phyloP scores from a whole-genome alignment of 2,113 vertebrate species.

The Pangasianodon gigas region DNA sequence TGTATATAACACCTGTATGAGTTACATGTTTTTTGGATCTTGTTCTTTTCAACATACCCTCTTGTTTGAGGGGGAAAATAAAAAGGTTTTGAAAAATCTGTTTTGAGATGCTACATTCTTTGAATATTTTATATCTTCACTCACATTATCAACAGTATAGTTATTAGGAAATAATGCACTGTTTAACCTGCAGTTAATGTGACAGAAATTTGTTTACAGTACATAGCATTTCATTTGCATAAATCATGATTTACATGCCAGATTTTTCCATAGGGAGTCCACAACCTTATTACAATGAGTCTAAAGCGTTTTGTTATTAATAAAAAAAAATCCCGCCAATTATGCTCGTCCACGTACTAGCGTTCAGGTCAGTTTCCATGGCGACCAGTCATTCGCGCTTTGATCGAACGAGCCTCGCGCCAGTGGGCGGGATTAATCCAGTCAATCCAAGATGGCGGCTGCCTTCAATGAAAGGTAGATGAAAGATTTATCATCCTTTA shows the following conservation, averaged over 20 bases:
- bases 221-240: neutral
- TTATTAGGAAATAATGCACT: neutral
- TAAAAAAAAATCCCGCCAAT: neutral
- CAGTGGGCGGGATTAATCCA: conserved; percentile 47
- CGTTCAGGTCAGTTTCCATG: conserved; percentile 18
- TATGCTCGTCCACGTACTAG: neutral
- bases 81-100: neutral
- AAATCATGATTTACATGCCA: neutral
- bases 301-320: neutral
- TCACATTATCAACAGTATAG: neutral
- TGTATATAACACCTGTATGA: neutral
- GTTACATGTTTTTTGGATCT: neutral
- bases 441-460: conserved; percentile 55
- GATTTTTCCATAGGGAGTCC: neutral
- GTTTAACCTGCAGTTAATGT: neutral
- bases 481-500: neutral
- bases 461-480: conserved; percentile 56
- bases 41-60: neutral
- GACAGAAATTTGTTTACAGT: neutral
- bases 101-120: neutral
- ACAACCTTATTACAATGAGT: neutral
- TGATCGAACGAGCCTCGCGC: conserved; percentile 11
- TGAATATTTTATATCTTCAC: neutral
- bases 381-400: neutral
- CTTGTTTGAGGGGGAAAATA: neutral